Evolutionary conservation across 2,113 vertebrate genomes (phyloP).

Genomic region (Mesitornis unicolor): DNA sequence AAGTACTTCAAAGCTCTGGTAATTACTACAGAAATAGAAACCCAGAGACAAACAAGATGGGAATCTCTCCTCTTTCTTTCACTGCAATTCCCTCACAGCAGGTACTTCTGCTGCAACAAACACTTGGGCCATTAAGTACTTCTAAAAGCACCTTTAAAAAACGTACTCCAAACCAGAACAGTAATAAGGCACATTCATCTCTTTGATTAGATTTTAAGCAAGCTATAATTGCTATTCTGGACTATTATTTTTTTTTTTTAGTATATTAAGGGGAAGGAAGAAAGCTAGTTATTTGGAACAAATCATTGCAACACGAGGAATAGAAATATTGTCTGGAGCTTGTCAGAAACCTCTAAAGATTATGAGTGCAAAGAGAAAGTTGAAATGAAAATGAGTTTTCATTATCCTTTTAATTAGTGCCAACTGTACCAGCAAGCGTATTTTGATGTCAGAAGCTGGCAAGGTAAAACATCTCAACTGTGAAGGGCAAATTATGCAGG

Average conservation of each 20-base stretch:
- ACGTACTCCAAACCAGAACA: background rate
- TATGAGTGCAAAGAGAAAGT: background rate
- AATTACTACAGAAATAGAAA: background rate
- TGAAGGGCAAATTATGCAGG: background rate
- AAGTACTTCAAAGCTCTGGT: background rate
- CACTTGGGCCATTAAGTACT: background rate
- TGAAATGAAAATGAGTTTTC: background rate
- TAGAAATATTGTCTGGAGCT: background rate
- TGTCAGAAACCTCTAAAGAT: background rate
- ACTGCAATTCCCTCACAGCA: background rate
- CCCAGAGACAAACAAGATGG: background rate
- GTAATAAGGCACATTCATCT: background rate
- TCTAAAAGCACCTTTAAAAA: background rate
- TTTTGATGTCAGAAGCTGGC: background rate
- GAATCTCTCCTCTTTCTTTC: background rate
- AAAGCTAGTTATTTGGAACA: background rate
- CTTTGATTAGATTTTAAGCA: background rate
- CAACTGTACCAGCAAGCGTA: background rate
- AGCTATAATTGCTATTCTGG: background rate
- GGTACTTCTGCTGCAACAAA: background rate
- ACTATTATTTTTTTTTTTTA: background rate
- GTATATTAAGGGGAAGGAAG: background rate
- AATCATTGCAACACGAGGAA: background rate
- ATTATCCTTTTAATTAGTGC: background rate
- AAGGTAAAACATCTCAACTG: background rate